Percentiles rank a stretch among this genome's conserved stretches.
phyloP scores from a whole-genome alignment of 1,140 invertebrate species.

The Cherax destructor region DNA sequence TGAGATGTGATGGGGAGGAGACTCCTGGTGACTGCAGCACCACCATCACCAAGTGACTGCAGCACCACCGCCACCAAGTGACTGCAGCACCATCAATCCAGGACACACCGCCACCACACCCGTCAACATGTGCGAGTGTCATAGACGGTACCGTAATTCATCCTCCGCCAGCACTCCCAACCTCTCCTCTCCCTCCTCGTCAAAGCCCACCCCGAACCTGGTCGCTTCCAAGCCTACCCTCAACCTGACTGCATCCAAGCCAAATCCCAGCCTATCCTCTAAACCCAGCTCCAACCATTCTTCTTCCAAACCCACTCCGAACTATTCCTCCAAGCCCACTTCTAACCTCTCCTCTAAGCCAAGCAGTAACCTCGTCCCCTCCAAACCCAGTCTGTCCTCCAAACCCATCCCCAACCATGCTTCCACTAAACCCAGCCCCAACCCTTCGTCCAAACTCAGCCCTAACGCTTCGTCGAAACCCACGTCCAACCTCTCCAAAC shows the following conservation, averaged over 20 bases:
- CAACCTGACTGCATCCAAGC: too few relatives aligned
- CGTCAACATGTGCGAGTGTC: conserved; percentile 54
- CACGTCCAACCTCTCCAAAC: not conserved
- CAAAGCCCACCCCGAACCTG: too few relatives aligned
- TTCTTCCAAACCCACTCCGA: not conserved
- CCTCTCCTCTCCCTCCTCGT: not conserved
- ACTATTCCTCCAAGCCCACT: too few relatives aligned
- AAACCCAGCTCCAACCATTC: not conserved
- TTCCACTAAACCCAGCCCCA: too few relatives aligned
- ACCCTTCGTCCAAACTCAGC: too few relatives aligned
- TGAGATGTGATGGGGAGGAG: conserved; percentile 34
- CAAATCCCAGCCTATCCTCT: not conserved
- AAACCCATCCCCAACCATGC: too few relatives aligned
- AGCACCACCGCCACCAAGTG: conserved; percentile 46
- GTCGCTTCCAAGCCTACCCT: too few relatives aligned
- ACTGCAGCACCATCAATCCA: conserved; percentile 38
- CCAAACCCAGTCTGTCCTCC: too few relatives aligned
- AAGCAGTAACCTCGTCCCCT: too few relatives aligned
- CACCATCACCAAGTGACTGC: not conserved
- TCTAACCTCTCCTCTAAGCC: too few relatives aligned
- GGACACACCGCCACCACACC: not conserved
- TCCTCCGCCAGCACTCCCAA: conserved; percentile 49
- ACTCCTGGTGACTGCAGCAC: not conserved
- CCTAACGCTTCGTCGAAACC: too few relatives aligned
- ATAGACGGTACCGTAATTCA: conserved; percentile 31